phyloP scores from a whole-genome alignment of 1,140 invertebrate species.

The Tyrophagus putrescentiae region DNA sequence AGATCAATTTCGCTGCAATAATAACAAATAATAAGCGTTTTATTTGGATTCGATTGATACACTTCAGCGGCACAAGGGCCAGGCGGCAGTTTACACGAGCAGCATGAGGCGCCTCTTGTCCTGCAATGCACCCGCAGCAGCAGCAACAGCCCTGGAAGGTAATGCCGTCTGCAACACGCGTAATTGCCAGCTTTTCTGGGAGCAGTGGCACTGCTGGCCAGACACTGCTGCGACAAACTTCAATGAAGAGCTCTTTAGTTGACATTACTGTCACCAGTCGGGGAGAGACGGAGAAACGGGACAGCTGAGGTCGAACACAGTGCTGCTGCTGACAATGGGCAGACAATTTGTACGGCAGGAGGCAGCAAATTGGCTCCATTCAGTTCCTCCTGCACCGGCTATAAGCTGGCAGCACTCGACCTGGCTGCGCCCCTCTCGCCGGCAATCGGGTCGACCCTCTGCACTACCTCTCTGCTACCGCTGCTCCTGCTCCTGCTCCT shows the following conservation, averaged over 20 bases:
- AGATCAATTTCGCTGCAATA: slow-evolving; percentile 8
- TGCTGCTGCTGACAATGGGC: neutral
- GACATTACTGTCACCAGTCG: slow-evolving; percentile 12
- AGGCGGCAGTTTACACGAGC: slow-evolving; percentile 5
- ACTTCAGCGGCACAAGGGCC: neutral
- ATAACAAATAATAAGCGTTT: slow-evolving; percentile 10
- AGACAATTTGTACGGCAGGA: slow-evolving; percentile 1
- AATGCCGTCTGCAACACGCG: slow-evolving; percentile 14
- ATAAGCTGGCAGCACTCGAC: too few species aligned
- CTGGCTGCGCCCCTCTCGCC: too few species aligned
- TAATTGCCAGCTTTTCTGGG: neutral
- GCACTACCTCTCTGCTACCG: too few species aligned
- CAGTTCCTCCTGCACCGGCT: too few species aligned
- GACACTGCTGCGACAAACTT: neutral
- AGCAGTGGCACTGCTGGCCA: neutral
- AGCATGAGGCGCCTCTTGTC: neutral
- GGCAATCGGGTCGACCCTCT: too few species aligned
- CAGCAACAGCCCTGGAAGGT: neutral
- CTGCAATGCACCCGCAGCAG: too few species aligned
- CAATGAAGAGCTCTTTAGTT: slow-evolving; percentile 13
- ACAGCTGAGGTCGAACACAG: neutral
- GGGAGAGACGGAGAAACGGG: too few species aligned
- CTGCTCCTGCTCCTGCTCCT: too few species aligned
- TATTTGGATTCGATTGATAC: slow-evolving; percentile 14
- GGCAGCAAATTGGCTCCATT: slow-evolving; percentile 4